phyloP scores from a whole-genome alignment of 2,113 vertebrate species.

The Leucoraja erinaceus region DNA sequence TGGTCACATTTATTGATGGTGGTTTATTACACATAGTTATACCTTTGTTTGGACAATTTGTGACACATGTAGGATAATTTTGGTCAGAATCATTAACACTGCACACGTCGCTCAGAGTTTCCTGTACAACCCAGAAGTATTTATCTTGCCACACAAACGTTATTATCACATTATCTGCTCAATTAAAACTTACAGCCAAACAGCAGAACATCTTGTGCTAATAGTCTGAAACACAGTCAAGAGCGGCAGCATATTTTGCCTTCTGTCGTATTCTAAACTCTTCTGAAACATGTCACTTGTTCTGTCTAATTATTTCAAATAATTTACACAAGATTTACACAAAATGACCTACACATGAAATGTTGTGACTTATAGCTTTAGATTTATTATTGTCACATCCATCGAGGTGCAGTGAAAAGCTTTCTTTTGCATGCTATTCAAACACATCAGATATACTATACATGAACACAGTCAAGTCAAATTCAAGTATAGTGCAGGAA shows the following conservation, averaged over 20 bases:
- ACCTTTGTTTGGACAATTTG: background rate
- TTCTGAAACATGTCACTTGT: background rate
- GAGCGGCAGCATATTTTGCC: background rate
- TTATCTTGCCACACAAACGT: background rate
- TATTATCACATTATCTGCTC: background rate
- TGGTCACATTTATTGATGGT: too few relatives aligned
- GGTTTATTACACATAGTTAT: too few relatives aligned
- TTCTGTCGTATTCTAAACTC: background rate
- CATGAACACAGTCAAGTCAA: too few relatives aligned
- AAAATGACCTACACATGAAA: background rate
- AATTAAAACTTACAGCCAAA: background rate
- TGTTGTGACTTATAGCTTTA: background rate
- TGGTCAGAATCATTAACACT: background rate
- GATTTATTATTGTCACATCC: too few relatives aligned
- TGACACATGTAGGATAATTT: background rate
- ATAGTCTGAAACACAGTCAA: background rate
- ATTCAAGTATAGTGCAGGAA: too few relatives aligned
- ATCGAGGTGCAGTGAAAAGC: too few relatives aligned
- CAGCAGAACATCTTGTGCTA: background rate
- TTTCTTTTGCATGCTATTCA: too few relatives aligned
- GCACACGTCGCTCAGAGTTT: background rate
- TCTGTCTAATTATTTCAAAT: background rate
- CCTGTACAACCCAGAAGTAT: background rate
- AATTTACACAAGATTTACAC: background rate
- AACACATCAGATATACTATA: too few relatives aligned